phyloP scores from a whole-genome alignment of 2,888 invertebrate genomes.

The Corbicula japonica region DNA sequence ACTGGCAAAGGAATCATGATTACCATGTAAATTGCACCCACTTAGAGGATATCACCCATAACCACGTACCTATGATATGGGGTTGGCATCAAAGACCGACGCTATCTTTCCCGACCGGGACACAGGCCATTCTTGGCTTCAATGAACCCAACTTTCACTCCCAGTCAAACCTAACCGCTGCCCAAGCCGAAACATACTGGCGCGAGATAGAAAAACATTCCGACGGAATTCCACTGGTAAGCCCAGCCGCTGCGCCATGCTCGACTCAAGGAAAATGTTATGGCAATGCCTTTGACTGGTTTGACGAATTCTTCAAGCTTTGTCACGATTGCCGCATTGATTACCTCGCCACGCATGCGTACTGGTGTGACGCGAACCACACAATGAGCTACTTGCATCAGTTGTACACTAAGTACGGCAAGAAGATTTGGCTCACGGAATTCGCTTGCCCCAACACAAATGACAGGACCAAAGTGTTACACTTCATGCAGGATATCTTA shows the following conservation, averaged over 20 bases:
- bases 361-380: too few species aligned
- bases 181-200: conserved; percentile 69
- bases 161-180: conserved; percentile 68
- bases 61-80: conserved; percentile 73
- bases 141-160: conserved; percentile 72
- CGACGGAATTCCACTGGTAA: conserved; percentile 61
- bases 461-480: too few species aligned
- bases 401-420: too few species aligned
- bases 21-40: conserved; percentile 35
- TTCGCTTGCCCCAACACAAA: too few species aligned
- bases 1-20: conserved; percentile 52
- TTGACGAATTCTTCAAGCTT: conserved; percentile 67
- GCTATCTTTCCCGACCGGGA: conserved; percentile 30
- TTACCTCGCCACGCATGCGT: conserved; percentile 72
- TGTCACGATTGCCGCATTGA: conserved; percentile 71
- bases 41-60: conserved; percentile 30
- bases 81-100: conserved; percentile 38
- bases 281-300: conserved; percentile 65
- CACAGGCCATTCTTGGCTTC: conserved; percentile 66
- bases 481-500: too few species aligned
- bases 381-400: too few species aligned
- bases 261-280: conserved; percentile 30
- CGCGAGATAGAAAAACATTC: conserved; percentile 57
- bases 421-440: too few species aligned
- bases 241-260: conserved; percentile 70